Evolutionary conservation across 2,113 vertebrate species (phyloP).

Genomic region (Hyperopisus bebe): DNA sequence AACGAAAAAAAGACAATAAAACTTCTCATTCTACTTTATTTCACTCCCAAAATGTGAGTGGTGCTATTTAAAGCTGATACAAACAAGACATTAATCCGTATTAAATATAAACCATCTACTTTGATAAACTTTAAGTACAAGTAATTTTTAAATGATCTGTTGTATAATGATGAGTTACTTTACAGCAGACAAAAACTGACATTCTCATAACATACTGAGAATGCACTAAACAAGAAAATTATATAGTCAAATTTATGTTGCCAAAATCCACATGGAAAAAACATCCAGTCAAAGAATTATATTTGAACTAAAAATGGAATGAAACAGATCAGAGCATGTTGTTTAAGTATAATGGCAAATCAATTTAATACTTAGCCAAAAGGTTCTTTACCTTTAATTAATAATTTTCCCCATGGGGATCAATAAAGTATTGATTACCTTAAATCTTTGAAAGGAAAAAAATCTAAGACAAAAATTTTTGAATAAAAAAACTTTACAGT

Average conservation of each 20-base stretch:
- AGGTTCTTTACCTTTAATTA: neutral
- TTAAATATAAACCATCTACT: constrained; percentile 6
- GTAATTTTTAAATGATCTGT: neutral
- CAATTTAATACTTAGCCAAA: neutral
- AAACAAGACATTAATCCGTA: constrained; percentile 14
- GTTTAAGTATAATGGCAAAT: constrained; percentile 10
- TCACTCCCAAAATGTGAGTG: constrained; percentile 5
- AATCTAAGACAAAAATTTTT: neutral
- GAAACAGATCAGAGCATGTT: constrained; percentile 1
- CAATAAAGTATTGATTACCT: neutral
- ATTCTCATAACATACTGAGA: constrained; percentile 17
- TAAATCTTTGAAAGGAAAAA: neutral
- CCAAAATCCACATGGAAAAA: constrained; percentile 13
- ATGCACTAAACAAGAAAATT: neutral
- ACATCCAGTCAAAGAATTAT: neutral
- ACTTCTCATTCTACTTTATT: constrained; percentile 26
- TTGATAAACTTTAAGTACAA: constrained; percentile 5
- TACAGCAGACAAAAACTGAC: neutral
- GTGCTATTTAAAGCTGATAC: constrained; percentile 14
- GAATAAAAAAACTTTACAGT: neutral
- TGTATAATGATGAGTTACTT: constrained; percentile 10
- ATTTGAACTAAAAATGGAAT: neutral
- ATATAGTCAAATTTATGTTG: neutral
- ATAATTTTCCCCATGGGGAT: no score
- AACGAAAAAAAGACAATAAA: constrained; percentile 22